phyloP scores from a whole-genome alignment of 2,797 vertebrate genomes.

The Gorsachius magnificus region DNA sequence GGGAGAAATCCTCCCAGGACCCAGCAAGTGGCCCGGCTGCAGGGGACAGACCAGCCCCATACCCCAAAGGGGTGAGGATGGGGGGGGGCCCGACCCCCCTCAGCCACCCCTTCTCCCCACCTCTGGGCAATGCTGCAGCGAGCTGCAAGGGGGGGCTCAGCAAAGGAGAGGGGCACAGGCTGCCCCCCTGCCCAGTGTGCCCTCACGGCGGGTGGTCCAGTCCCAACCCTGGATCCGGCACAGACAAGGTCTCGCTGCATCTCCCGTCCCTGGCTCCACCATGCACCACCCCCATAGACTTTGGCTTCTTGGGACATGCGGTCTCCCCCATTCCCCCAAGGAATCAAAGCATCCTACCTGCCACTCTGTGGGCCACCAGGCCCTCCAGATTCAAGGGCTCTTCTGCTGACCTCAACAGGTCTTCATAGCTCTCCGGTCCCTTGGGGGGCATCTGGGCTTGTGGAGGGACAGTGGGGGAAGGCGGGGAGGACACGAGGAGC shows the following conservation, averaged over 20 bases:
- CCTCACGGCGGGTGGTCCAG: neutral
- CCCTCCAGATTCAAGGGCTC: slow-evolving; percentile 90
- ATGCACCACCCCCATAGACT: neutral
- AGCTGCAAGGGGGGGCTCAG: neutral
- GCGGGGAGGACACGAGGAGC: slow-evolving; percentile 53
- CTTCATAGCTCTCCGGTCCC: slow-evolving; percentile 55
- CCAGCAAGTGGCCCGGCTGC: fast-evolving
- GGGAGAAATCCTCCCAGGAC: neutral
- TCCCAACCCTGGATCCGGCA: neutral
- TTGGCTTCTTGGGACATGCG: neutral
- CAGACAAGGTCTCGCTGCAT: fast-evolving
- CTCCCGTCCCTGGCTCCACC: neutral
- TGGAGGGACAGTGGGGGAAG: slow-evolving; percentile 17
- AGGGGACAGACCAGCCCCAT: neutral
- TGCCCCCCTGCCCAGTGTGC: neutral
- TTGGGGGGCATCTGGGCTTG: slow-evolving; percentile 72
- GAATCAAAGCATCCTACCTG: slow-evolving; percentile 84
- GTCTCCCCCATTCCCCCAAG: neutral
- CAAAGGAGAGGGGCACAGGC: neutral
- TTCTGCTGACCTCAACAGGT: slow-evolving; percentile 77
- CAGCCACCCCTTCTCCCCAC: neutral
- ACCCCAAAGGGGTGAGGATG: neutral
- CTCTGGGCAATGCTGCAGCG: neutral
- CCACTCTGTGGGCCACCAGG: slow-evolving; percentile 94
- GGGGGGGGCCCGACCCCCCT: fast-evolving